phyloP scores from a whole-genome alignment of 2,113 vertebrate genomes.

The Patagioenas fasciata region DNA sequence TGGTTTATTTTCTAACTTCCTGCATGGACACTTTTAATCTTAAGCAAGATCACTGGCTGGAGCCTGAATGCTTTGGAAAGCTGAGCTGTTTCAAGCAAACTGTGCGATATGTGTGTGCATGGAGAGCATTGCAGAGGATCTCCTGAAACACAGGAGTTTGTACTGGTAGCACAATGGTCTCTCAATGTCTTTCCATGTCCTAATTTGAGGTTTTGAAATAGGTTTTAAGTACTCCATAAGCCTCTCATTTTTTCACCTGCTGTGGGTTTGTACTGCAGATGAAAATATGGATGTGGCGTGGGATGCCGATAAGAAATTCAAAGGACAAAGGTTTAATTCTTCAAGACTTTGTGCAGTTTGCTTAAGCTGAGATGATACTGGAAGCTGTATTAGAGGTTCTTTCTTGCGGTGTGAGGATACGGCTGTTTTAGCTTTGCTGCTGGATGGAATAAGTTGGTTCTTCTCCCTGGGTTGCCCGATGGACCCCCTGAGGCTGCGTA shows the following conservation, averaged over 20 bases:
- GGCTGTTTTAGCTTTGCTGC: neutral
- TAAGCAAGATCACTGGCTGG: no score
- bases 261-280: neutral
- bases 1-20: neutral
- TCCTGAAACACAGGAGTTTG: neutral
- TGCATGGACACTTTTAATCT: neutral
- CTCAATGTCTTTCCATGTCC: neutral
- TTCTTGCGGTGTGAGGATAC: neutral
- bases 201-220: neutral
- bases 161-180: no score
- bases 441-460: no score
- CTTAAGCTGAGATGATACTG: neutral
- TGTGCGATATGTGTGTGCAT: fast-evolving
- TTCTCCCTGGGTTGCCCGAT: no score
- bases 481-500: neutral
- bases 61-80: neutral
- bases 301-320: neutral
- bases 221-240: no score
- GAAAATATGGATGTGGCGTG: neutral
- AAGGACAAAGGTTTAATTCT: neutral
- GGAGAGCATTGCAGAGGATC: fast-evolving
- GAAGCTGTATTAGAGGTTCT: neutral
- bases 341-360: neutral
- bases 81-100: neutral
- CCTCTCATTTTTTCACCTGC: no score